These are phyloP conservation scores for Aphidius gifuensis DNA, from an alignment of 1,140 invertebrate genomes.

Conservation along the genomic window DNA sequence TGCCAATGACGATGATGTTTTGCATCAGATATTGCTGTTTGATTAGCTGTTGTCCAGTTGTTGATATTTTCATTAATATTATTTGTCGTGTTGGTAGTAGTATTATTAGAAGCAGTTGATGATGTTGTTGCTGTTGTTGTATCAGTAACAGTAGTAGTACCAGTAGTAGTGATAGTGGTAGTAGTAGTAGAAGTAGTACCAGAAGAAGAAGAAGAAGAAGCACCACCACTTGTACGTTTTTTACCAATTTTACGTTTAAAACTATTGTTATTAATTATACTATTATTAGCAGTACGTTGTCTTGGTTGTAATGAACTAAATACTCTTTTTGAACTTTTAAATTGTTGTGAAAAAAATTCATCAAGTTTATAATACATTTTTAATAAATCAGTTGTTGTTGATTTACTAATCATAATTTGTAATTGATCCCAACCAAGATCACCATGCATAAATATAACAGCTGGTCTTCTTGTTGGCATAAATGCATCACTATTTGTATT, in stretches of 20 bases:
- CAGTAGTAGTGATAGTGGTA: no score
- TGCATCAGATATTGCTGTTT: constrained; percentile 59
- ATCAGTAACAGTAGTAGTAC: no score
- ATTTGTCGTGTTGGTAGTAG: no score
- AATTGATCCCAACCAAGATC: constrained; percentile 92
- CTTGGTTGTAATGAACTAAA: constrained; percentile 74
- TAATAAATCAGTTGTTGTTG: constrained; percentile 91
- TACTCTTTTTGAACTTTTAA: constrained; percentile 87
- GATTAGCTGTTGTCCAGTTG: constrained; percentile 35
- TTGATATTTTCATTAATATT: no score
- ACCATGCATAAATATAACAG: constrained; percentile 89
- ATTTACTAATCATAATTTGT: constrained; percentile 93
- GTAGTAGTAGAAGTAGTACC: no score
- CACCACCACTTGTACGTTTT: constrained; percentile 43
- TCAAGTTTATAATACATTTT: constrained; percentile 96
- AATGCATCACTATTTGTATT: constrained; percentile 52
- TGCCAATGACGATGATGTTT: constrained; percentile 93
- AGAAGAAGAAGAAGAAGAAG: constrained; percentile 19
- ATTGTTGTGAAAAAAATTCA: constrained; percentile 95
- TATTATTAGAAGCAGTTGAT: no score
- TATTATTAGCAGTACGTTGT: constrained; percentile 53
- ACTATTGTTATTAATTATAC: constrained; percentile 20
- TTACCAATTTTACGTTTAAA: constrained; percentile 53
- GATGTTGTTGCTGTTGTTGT: no score
- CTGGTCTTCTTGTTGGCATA: constrained; percentile 67